Evolutionary conservation across 2,888 invertebrate genomes (phyloP).

Genomic region (Campoplex nolae): DNA sequence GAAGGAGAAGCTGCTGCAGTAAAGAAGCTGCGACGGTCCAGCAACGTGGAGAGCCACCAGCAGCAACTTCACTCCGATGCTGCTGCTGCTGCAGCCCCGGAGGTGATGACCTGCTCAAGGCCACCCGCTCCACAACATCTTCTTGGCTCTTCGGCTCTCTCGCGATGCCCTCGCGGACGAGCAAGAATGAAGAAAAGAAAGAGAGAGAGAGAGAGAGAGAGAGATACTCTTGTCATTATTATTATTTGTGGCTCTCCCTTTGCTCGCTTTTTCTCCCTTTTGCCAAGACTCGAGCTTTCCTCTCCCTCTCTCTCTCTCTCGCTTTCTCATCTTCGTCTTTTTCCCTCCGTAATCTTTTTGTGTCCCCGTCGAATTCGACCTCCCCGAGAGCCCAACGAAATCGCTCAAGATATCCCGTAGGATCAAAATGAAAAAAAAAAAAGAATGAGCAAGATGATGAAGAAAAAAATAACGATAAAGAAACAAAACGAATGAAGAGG

Average conservation of each 20-base stretch:
- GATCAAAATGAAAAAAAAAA: conserved; percentile 20
- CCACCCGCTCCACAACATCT: conserved; percentile 82
- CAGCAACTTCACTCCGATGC: conserved; percentile 62
- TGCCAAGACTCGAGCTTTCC: conserved; percentile 44
- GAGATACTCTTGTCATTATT: conserved; percentile 33
- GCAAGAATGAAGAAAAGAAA: conserved; percentile 19
- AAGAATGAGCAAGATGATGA: conserved; percentile 31
- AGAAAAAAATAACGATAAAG: not conserved
- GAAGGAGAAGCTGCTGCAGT: conserved; percentile 66
- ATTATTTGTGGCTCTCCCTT: conserved; percentile 55
- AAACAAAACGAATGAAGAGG: conserved; percentile 14
- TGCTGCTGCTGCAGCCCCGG: conserved; percentile 76
- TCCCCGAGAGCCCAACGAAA: conserved; percentile 56
- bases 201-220: conserved; percentile 17
- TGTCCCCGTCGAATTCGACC: conserved; percentile 40
- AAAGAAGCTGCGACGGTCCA: conserved; percentile 81
- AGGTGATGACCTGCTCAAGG: conserved; percentile 85
- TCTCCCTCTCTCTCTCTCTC: conserved; percentile 54
- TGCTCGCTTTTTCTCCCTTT: conserved; percentile 52
- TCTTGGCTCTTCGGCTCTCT: conserved; percentile 73
- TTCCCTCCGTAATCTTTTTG: conserved; percentile 24
- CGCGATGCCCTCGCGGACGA: conserved; percentile 40
- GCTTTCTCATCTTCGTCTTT: conserved; percentile 9
- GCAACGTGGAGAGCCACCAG: conserved; percentile 67
- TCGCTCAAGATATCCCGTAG: conserved; percentile 36